Conservation (phyloP, 2,797 vertebrate species). For the Bryconaethiops microstoma region DNA sequence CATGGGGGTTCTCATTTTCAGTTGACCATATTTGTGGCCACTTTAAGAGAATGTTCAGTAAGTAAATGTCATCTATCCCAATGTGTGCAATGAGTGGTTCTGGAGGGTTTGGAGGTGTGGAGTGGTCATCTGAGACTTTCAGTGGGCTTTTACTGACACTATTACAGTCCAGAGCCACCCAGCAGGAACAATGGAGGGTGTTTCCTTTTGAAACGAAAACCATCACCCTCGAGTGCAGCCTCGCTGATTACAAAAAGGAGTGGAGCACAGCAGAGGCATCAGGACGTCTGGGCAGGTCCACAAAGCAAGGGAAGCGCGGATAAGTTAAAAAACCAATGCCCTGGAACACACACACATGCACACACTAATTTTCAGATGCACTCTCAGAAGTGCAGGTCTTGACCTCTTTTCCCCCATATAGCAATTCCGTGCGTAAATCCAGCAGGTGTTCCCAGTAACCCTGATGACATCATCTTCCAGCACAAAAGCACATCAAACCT, state of each 20-base stretch:
- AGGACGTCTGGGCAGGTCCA: slow-evolving; percentile 23
- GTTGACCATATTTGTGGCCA: background rate
- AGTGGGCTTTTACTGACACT: background rate
- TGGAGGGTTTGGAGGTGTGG: background rate
- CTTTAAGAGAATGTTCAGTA: background rate
- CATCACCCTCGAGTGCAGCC: slow-evolving; percentile 55
- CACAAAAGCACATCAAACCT: slow-evolving; percentile 52
- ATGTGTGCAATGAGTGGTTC: background rate
- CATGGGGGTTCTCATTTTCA: background rate
- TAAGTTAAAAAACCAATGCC: slow-evolving; percentile 21
- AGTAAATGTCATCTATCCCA: background rate
- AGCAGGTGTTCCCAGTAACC: slow-evolving; percentile 73
- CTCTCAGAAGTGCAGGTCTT: slow-evolving; percentile 59
- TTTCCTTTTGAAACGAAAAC: slow-evolving; percentile 73
- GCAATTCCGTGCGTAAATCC: slow-evolving; percentile 66
- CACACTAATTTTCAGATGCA: slow-evolving; percentile 44
- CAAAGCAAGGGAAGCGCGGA: slow-evolving; percentile 45
- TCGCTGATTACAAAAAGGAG: slow-evolving; percentile 62
- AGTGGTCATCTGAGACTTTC: slow-evolving; percentile 1
- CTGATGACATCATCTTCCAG: slow-evolving; percentile 69
- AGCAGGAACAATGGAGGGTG: slow-evolving; percentile 73
- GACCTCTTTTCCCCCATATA: slow-evolving; percentile 57
- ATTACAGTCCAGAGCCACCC: slow-evolving; percentile 28
- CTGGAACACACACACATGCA: slow-evolving; percentile 30
- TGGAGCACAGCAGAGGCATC: slow-evolving; percentile 17